These are phyloP conservation scores for Tetrao urogallus DNA, from an alignment of 2,113 vertebrate genomes.

Conservation along the genomic window DNA sequence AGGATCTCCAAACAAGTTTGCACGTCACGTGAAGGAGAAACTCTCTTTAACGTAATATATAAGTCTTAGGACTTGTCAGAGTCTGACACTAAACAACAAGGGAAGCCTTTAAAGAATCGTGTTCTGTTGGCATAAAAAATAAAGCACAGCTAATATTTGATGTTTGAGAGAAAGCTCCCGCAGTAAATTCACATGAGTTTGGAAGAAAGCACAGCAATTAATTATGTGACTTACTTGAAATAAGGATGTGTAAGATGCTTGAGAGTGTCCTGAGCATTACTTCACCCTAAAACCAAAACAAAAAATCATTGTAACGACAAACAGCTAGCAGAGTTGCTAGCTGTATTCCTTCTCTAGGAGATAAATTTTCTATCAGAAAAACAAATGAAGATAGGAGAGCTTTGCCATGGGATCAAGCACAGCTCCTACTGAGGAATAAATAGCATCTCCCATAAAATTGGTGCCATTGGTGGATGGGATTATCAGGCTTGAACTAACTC, in stretches of 20 bases:
- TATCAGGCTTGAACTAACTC: background rate
- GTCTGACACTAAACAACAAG: constrained; percentile 40
- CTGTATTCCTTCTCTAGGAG: background rate
- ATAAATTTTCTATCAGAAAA: background rate
- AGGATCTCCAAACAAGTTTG: background rate
- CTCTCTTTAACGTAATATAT: background rate
- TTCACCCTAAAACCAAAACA: background rate
- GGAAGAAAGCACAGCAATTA: background rate
- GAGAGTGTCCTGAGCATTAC: background rate
- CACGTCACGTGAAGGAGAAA: background rate
- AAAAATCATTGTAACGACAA: background rate
- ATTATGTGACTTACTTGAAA: background rate
- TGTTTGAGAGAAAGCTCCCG: background rate
- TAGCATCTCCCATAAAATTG: background rate
- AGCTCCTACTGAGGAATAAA: background rate
- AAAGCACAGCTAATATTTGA: background rate
- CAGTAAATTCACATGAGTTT: background rate
- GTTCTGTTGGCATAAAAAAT: background rate
- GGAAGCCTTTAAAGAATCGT: background rate
- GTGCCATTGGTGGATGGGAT: background rate
- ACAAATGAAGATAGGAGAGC: background rate
- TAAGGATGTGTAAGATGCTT: background rate
- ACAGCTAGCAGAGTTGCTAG: background rate
- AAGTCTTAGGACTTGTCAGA: background rate
- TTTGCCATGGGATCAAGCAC: background rate